Percentiles rank a stretch among this genome's conserved stretches.
Evolutionary conservation across 1,140 invertebrate genomes (phyloP).

Genomic region (Glomeris maerens): DNA sequence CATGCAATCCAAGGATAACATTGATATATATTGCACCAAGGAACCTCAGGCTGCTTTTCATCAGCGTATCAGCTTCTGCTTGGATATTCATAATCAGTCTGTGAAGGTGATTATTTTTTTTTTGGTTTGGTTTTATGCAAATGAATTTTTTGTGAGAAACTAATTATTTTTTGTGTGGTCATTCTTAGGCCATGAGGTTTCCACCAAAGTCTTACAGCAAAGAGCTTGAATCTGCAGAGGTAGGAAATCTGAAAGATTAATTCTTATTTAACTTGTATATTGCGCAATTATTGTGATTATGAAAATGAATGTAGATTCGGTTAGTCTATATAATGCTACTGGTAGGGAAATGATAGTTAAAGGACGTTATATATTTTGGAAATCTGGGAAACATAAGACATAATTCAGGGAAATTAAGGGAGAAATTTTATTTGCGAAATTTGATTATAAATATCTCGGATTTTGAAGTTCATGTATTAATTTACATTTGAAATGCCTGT

Average conservation of each 20-base stretch:
- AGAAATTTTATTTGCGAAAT: too few relatives aligned
- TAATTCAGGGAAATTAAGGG: too few relatives aligned
- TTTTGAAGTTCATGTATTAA: too few relatives aligned
- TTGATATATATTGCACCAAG: constrained; percentile 91
- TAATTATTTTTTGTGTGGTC: constrained; percentile 13
- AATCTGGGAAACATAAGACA: too few relatives aligned
- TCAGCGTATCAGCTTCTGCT: constrained; percentile 92
- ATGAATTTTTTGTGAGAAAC: constrained; percentile 3
- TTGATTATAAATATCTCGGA: too few relatives aligned
- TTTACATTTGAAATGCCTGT: too few relatives aligned
- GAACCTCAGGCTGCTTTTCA: constrained; percentile 95
- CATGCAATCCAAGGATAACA: constrained; percentile 93
- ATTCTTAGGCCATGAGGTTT: constrained; percentile 96
- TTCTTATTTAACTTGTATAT: too few relatives aligned
- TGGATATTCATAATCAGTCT: constrained; percentile 94
- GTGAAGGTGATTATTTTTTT: constrained; percentile 27
- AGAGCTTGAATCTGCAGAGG: constrained; percentile 90
- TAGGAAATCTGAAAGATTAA: constrained; percentile 18
- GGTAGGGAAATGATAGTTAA: too few relatives aligned
- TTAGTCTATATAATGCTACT: too few relatives aligned
- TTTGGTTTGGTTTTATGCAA: constrained; percentile 6
- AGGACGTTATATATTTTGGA: too few relatives aligned
- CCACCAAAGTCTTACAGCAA: constrained; percentile 98
- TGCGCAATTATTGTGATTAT: too few relatives aligned
- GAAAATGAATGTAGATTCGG: too few relatives aligned